phyloP scores from a whole-genome alignment of 2,888 invertebrate genomes.

The Drosophila peninsularis region DNA sequence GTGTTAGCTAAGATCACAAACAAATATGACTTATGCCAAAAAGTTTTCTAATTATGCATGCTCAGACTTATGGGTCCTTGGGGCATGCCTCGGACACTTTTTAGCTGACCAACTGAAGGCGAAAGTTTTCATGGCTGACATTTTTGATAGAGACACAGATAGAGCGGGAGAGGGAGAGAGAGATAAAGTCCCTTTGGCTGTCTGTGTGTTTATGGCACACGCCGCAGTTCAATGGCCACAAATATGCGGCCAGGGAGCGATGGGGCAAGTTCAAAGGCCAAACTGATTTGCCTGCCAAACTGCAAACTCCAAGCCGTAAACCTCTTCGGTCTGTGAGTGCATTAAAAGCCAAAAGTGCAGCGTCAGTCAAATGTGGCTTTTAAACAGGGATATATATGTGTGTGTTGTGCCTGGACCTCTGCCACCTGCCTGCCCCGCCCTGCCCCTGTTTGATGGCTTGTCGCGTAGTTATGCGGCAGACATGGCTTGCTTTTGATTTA shows the following conservation, averaged over 20 bases:
- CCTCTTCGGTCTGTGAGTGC: constrained; percentile 24
- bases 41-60: constrained; percentile 77
- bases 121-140: constrained; percentile 62
- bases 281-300: constrained; percentile 60
- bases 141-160: constrained; percentile 25
- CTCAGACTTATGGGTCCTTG: constrained; percentile 57
- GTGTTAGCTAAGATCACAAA: constrained; percentile 14
- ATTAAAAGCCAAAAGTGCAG: constrained; percentile 52
- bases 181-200: constrained; percentile 46
- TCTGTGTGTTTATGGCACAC: constrained; percentile 62
- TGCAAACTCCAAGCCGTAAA: not conserved
- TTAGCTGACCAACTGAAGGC: constrained; percentile 66
- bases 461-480: constrained; percentile 71
- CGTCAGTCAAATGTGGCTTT: constrained; percentile 51
- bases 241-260: constrained; percentile 54
- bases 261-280: constrained; percentile 67
- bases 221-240: constrained; percentile 72
- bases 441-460: constrained; percentile 37
- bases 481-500: constrained; percentile 76
- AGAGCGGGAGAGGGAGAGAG: not conserved
- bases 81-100: constrained; percentile 53
- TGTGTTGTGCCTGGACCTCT: not conserved
- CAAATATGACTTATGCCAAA: constrained; percentile 68
- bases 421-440: not conserved
- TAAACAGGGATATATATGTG: constrained; percentile 54